These are phyloP conservation scores for Fistularia tabacaria DNA, from an alignment of 2,797 vertebrate species.

Conservation along the genomic window DNA sequence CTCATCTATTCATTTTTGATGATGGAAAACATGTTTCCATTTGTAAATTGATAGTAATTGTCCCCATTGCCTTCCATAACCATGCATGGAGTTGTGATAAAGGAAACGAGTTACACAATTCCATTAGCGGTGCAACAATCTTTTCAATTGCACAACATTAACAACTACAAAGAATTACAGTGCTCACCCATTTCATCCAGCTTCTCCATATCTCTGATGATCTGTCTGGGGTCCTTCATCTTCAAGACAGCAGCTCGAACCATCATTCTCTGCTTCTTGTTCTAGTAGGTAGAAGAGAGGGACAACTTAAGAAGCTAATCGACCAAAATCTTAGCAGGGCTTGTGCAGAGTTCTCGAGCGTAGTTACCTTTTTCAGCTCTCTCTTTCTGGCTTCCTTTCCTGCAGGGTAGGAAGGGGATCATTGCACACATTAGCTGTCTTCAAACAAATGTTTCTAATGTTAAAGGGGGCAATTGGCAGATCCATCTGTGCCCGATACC, in stretches of 20 bases:
- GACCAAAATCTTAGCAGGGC: too few relatives aligned
- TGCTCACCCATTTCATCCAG: constrained; percentile 95
- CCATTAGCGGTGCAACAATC: neutral
- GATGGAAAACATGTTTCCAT: too few relatives aligned
- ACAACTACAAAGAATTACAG: neutral
- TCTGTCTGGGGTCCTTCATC: constrained; percentile 98
- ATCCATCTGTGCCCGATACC: constrained; percentile 63
- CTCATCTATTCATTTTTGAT: too few relatives aligned
- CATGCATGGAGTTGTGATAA: too few relatives aligned
- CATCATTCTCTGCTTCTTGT: constrained; percentile 99
- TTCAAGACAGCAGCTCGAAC: constrained; percentile 95
- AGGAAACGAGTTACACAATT: too few relatives aligned
- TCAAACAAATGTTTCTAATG: neutral
- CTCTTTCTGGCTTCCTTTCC: constrained; percentile 98
- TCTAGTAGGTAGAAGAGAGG: constrained; percentile 64
- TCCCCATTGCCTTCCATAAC: too few relatives aligned
- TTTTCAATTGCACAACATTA: neutral
- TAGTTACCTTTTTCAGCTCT: constrained; percentile 92
- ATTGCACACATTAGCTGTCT: neutral
- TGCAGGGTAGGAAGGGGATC: constrained; percentile 37
- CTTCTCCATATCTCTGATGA: constrained; percentile 98
- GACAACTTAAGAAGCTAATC: neutral
- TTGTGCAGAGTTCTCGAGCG: too few relatives aligned
- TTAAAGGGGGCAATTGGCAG: neutral
- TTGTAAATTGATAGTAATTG: too few relatives aligned